Evolutionary conservation across 1,140 invertebrate species (phyloP), one percentile per base, ranked within the genome.

Genomic region (Zelostemma sp.): DNA sequence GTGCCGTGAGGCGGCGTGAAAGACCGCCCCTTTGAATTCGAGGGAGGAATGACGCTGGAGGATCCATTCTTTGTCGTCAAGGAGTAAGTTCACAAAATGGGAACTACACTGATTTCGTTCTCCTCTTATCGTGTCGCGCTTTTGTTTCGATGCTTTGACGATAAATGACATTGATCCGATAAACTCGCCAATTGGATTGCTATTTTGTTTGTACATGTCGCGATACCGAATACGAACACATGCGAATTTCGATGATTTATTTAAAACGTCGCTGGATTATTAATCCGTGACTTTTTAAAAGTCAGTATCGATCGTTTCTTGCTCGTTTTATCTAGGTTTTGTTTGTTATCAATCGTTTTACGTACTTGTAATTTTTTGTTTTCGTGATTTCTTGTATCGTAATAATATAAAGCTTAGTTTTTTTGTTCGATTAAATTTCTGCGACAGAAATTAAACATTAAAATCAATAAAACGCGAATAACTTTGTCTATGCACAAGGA

Each of bases 41-140:
- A 66, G 63, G 76, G 75, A 85, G 88, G 85, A 86, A 97, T 96
- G 95, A 95, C 94, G 90, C 90, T 96, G 86, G 94, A 96, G 89
- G 95, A 97, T 88, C 95, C 95, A 68, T 97, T 95, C 89, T 96
- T 96, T 89, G 94, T 96, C 85, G 94, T 96, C 75, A 95, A 95
- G 90, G 94, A 96, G 95, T 97, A 91, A 94, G 93, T 90, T 73
- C 56, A 11, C 54, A 38, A 35, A 19, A 15, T 15, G 31, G 43
- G 21, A 48, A 25, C 21, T 14, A 28, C 11, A 4, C 16, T 48
- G n/a, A 48, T 19, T 48, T 45, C 15, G 2, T 14, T 11, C 3
- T 2, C 16, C 21, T 1, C 43, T 15, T 19, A 46, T 8, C 16
- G 43, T n/a, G 43, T 11, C 12, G 16, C 43, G 43, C 16, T 17